Conservation (phyloP, 2,888 invertebrate genomes). For the Drosophila colorata region DNA sequence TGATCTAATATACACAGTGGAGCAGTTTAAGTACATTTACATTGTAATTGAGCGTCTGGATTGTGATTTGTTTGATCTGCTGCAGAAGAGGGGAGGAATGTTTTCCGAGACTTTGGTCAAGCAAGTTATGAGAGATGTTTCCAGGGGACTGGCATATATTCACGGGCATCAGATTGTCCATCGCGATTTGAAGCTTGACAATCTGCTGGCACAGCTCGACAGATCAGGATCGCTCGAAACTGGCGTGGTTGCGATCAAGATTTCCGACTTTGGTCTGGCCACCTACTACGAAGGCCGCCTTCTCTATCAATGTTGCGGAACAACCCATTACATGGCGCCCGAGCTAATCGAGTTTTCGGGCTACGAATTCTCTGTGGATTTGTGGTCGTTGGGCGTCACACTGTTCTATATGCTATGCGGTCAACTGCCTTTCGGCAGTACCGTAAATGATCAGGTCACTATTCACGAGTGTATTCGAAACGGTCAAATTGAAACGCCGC, state of each 20-base stretch:
- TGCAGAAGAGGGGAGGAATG: not conserved
- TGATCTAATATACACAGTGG: conserved; percentile 34
- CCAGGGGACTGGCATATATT: conserved; percentile 24
- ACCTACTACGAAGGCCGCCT: conserved; percentile 13
- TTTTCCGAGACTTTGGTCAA: conserved; percentile 12
- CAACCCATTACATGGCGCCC: conserved; percentile 40
- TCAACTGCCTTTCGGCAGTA: conserved; percentile 21
- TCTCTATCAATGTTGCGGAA: conserved; percentile 28
- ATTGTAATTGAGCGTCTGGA: conserved; percentile 25
- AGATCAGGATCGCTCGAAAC: not conserved
- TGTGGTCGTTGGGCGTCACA: conserved; percentile 40
- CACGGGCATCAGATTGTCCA: conserved; percentile 36
- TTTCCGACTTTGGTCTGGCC: conserved; percentile 44
- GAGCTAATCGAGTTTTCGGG: conserved; percentile 27
- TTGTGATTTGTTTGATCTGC: conserved; percentile 22
- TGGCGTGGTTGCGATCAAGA: conserved; percentile 14
- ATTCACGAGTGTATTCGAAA: not conserved
- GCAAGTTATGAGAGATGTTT: conserved; percentile 14
- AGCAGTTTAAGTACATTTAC: conserved; percentile 14
- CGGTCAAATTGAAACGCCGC: not conserved
- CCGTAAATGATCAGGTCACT: not conserved
- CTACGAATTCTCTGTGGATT: conserved; percentile 36
- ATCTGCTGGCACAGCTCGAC: conserved; percentile 22
- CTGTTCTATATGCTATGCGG: conserved; percentile 25
- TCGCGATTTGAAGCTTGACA: conserved; percentile 43